Percentiles rank a stretch among this genome's conserved stretches.
Evolutionary conservation across 2,113 vertebrate genomes (phyloP).

Genomic region (Alethe castanea): DNA sequence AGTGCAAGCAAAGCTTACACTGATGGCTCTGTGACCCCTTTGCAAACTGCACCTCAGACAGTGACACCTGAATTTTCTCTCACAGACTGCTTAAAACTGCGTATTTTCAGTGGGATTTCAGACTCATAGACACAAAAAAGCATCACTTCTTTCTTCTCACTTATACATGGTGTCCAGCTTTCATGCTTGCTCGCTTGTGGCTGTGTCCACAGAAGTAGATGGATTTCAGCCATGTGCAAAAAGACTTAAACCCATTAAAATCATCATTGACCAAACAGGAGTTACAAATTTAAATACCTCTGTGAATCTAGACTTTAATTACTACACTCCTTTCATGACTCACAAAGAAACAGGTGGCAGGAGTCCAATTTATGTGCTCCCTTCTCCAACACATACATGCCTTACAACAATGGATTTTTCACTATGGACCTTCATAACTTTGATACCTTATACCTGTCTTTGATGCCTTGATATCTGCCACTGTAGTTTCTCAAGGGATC

Average conservation of each 20-base stretch:
- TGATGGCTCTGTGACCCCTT: background rate
- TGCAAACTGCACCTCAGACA: background rate
- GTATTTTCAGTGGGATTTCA: background rate
- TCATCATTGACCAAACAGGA: background rate
- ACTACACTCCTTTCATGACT: background rate
- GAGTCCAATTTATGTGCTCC: background rate
- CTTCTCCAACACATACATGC: background rate
- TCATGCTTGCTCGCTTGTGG: background rate
- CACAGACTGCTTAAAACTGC: background rate
- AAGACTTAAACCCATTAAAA: background rate
- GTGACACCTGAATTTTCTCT: background rate
- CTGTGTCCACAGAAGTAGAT: background rate
- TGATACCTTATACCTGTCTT: background rate
- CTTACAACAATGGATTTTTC: background rate
- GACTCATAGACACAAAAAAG: background rate
- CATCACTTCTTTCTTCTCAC: background rate
- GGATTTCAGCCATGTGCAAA: background rate
- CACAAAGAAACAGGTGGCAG: background rate
- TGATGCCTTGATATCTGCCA: background rate
- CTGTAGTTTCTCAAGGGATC: background rate
- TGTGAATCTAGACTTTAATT: background rate
- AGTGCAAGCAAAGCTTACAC: background rate
- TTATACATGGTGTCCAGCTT: background rate
- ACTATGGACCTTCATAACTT: background rate
- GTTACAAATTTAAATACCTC: background rate